These are phyloP conservation scores for Nibea coibor DNA, from an alignment of 2,113 vertebrate genomes.

Conservation along the genomic window DNA sequence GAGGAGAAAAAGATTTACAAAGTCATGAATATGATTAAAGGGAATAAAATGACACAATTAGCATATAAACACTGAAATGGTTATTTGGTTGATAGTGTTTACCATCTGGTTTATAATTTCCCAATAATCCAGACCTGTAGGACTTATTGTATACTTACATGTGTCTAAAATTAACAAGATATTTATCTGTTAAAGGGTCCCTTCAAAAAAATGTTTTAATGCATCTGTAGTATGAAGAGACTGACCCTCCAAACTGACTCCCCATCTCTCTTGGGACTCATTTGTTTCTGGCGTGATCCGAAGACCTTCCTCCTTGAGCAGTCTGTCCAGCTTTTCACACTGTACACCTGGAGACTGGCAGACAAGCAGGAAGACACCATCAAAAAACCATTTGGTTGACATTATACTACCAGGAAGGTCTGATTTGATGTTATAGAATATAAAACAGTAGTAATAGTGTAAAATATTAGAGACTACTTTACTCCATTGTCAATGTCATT, in stretches of 20 bases:
- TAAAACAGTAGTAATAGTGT: background rate
- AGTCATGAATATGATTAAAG: background rate
- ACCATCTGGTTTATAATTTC: background rate
- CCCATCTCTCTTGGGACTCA: conserved; percentile 71
- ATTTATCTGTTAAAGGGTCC: background rate
- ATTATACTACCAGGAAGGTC: background rate
- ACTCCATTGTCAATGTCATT: background rate
- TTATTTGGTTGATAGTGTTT: background rate
- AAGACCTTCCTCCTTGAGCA: conserved; percentile 78
- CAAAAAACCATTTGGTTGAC: background rate
- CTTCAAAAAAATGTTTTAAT: background rate
- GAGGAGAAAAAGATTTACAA: conserved; percentile 1
- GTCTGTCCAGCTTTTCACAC: conserved; percentile 63
- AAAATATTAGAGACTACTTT: background rate
- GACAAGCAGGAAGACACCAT: conserved; percentile 13
- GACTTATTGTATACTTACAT: background rate
- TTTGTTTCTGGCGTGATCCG: conserved; percentile 47
- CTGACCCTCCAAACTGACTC: conserved; percentile 75
- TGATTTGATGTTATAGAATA: background rate
- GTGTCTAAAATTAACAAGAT: background rate
- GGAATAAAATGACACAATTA: background rate
- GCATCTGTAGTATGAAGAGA: background rate
- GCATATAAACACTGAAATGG: background rate
- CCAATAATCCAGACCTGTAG: background rate
- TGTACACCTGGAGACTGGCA: conserved; percentile 55